These are phyloP conservation scores for Cynoglossus semilaevis DNA, from an alignment of 2,113 vertebrate genomes.

Conservation along the genomic window DNA sequence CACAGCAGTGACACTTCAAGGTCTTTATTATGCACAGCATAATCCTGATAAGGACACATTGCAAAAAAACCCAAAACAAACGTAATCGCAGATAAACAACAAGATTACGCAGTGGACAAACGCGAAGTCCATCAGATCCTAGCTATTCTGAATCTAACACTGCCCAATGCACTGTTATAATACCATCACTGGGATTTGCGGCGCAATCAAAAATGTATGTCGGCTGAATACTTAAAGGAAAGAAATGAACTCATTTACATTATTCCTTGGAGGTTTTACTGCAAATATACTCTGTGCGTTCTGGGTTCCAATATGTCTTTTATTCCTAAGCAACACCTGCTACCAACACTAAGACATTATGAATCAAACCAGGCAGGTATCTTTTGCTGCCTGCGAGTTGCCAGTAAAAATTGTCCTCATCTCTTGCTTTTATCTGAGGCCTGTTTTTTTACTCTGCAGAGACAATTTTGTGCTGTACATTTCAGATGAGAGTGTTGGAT, in stretches of 20 bases:
- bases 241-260: conserved; percentile 3
- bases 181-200: too few species aligned
- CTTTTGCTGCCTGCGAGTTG: neutral
- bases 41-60: too few species aligned
- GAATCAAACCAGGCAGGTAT: conserved; percentile 15
- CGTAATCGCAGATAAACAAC: too few species aligned
- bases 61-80: too few species aligned
- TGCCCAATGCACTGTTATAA: too few species aligned
- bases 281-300: neutral
- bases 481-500: neutral
- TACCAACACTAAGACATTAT: conserved; percentile 14
- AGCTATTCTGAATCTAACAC: too few species aligned
- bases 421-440: conserved; percentile 3
- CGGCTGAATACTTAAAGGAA: conserved; percentile 6
- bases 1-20: too few species aligned
- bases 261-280: conserved; percentile 6
- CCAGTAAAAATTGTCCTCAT: conserved; percentile 11
- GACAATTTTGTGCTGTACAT: neutral
- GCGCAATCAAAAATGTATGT: conserved; percentile 21
- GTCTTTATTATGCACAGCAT: too few species aligned
- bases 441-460: conserved; percentile 21
- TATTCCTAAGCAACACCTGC: neutral
- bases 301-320: neutral
- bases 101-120: too few species aligned
- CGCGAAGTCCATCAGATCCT: too few species aligned